These are phyloP conservation scores for rat (Rattus norvegicus) DNA, from an alignment of 2,113 vertebrate species.

Conservation along the genomic window DNA sequence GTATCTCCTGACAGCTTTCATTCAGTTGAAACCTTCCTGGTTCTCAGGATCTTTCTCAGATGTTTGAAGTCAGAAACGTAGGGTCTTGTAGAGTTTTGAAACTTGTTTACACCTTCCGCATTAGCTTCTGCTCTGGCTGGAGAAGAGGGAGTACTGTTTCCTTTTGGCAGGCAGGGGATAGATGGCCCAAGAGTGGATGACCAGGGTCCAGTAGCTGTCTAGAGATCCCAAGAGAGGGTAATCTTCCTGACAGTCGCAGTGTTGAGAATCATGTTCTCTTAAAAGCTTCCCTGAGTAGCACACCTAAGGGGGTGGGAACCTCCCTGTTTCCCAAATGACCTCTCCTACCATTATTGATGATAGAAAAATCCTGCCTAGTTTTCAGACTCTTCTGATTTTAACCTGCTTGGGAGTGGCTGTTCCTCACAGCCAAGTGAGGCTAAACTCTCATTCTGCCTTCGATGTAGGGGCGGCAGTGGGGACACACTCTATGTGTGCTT, in stretches of 20 bases:
- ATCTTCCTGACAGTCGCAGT: not conserved
- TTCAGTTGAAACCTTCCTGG: not conserved
- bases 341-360: accelerated
- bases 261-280: not conserved
- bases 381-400: not conserved
- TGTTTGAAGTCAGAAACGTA: not conserved
- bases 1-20: not conserved
- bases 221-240: not conserved
- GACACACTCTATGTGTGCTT: not conserved
- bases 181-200: not conserved
- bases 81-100: not conserved
- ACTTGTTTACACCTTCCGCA: not conserved
- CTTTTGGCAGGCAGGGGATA: not conserved
- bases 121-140: not conserved
- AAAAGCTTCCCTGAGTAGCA: not conserved
- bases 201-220: not conserved
- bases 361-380: not conserved
- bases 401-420: accelerated
- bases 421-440: not conserved
- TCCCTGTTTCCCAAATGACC: not conserved
- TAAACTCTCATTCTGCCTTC: not conserved
- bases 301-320: not conserved
- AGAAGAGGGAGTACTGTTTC: not conserved
- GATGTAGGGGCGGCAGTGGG: not conserved
- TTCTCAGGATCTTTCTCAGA: not conserved